Evolutionary conservation across 2,888 invertebrate species (phyloP).

Genomic region (Phaedon cochleariae): DNA sequence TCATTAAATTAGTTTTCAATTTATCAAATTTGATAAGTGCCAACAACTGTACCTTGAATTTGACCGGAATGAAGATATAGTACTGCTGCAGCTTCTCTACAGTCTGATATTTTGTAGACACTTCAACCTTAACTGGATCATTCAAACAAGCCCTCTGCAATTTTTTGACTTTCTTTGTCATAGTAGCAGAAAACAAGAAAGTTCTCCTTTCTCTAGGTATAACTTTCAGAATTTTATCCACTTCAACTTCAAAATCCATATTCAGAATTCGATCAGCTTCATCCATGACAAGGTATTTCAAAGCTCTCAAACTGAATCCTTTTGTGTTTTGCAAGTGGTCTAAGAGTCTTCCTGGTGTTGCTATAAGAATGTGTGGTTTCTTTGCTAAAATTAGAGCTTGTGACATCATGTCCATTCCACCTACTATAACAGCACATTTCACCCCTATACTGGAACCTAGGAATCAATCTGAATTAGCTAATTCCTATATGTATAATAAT

Average conservation of each 20-base stretch:
- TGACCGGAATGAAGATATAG: constrained; percentile 94
- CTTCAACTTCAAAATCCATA: constrained; percentile 98
- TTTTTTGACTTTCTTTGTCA: constrained; percentile 98
- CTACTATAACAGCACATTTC: constrained; percentile 95
- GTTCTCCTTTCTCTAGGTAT: constrained; percentile 93
- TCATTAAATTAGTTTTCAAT: neutral
- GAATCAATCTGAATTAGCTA: constrained; percentile 41
- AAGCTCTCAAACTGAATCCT: constrained; percentile 78
- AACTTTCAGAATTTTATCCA: constrained; percentile 92
- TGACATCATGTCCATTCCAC: constrained; percentile 98
- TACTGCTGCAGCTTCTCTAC: constrained; percentile 95
- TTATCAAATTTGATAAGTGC: neutral
- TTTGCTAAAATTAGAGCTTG: constrained; percentile 91
- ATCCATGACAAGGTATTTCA: constrained; percentile 84
- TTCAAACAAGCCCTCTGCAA: constrained; percentile 92
- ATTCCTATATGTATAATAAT: constrained; percentile 15
- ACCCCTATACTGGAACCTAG: constrained; percentile 89
- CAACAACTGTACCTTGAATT: constrained; percentile 79
- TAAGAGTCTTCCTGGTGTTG: constrained; percentile 94
- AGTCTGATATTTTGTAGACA: constrained; percentile 96
- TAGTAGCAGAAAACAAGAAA: constrained; percentile 96
- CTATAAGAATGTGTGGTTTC: constrained; percentile 96
- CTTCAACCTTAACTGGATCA: constrained; percentile 96
- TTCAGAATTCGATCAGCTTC: constrained; percentile 99
- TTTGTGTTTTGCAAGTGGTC: constrained; percentile 98